Percentiles rank a stretch among this genome's conserved stretches.
These are phyloP conservation scores for Misgurnus mizolepis DNA, from an alignment of 2,113 vertebrate species.

Conservation along the genomic window DNA sequence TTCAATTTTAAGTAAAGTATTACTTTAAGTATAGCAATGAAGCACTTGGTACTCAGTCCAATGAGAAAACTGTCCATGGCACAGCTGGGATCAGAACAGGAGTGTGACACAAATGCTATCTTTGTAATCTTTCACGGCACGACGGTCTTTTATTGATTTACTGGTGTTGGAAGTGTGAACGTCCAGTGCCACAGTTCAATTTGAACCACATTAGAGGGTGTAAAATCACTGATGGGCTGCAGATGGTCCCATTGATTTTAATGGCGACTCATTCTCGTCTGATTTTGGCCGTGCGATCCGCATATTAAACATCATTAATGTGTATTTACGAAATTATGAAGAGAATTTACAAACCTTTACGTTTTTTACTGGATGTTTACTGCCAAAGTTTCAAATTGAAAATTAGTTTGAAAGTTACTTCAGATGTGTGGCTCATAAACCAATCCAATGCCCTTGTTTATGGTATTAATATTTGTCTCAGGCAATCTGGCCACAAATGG, in stretches of 20 bases:
- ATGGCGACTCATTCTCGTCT: slow-evolving; percentile 8
- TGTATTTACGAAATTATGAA: slow-evolving; percentile 29
- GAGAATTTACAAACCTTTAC: slow-evolving; percentile 24
- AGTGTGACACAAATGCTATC: slow-evolving; percentile 45
- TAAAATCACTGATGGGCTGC: slow-evolving; percentile 23
- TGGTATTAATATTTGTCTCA: neutral
- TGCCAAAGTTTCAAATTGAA: slow-evolving; percentile 8
- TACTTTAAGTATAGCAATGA: too few relatives aligned
- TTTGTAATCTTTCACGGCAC: slow-evolving; percentile 41
- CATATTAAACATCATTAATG: slow-evolving; percentile 21
- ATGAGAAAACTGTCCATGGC: slow-evolving; percentile 14
- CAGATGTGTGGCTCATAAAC: neutral
- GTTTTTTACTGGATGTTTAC: slow-evolving; percentile 18
- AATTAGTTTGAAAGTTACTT: slow-evolving; percentile 5
- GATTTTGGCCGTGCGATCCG: neutral
- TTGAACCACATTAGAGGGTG: slow-evolving; percentile 22
- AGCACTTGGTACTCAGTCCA: neutral
- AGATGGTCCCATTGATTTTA: slow-evolving; percentile 28
- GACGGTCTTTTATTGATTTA: slow-evolving; percentile 50
- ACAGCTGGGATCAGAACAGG: slow-evolving; percentile 15
- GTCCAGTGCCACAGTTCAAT: slow-evolving; percentile 47
- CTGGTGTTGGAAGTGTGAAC: slow-evolving; percentile 36
- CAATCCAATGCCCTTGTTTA: neutral
- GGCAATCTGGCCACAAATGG: neutral
- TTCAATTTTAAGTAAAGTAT: too few relatives aligned